Conservation (phyloP, 2,113 vertebrate species). For the Numida meleagris region DNA sequence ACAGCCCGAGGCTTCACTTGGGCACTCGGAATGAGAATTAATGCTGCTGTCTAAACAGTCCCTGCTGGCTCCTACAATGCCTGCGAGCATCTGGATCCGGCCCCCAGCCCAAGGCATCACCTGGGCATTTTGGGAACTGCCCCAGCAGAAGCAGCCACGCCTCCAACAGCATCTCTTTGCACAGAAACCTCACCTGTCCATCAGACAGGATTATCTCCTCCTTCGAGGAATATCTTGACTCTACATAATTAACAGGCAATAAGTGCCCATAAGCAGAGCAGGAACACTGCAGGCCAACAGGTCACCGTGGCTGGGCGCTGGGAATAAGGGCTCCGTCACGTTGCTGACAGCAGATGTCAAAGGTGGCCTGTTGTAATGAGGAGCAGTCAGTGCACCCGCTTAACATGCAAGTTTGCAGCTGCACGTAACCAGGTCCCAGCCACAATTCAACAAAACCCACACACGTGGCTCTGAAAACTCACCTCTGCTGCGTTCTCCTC, state of each 20-base stretch:
- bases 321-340: neutral
- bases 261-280: slow-evolving; percentile 4
- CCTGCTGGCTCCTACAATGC: neutral
- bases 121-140: neutral
- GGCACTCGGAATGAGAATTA: slow-evolving; percentile 20
- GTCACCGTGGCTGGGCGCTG: neutral
- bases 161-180: neutral
- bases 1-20: slow-evolving; percentile 2
- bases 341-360: neutral
- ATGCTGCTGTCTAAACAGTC: neutral
- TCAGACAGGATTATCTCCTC: neutral
- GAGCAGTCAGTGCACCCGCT: neutral
- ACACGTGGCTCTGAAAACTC: slow-evolving; percentile 3
- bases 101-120: neutral
- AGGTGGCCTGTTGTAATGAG: slow-evolving; percentile 30
- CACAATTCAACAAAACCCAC: neutral
- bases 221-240: neutral
- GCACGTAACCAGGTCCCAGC: neutral
- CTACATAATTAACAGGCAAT: slow-evolving; percentile 33
- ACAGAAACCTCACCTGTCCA: slow-evolving; percentile 12
- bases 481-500: neutral
- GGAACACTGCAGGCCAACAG: neutral
- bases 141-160: neutral
- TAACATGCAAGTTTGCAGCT: neutral
- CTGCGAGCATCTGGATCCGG: neutral